Base-by-base conservation (phyloP, 2,113 vertebrate genomes). In the Colistium nudipinnis region DNA sequence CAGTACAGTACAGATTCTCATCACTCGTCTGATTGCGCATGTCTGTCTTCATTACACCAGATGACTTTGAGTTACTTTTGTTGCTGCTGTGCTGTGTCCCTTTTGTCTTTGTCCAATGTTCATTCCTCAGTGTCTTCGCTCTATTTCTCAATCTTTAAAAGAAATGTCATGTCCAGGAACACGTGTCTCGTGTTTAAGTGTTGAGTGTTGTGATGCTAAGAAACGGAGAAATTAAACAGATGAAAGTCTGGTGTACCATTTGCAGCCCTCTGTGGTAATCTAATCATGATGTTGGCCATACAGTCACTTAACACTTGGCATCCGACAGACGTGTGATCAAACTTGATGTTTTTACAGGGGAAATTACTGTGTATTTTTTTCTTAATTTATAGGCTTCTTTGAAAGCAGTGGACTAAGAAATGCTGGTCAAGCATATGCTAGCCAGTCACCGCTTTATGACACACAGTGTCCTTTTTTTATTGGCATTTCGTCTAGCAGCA, bases 241-340 rank as follows among this genome's bases (percentile, higher is more conserved):
- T 94, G 92, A 95, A 95, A 95, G 93, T 87, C 83, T 88, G 90
- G 87, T 86, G 91, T 87, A 87, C 90, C 88, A 82, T 86, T 91
- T 90, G 87, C 77, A 94, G 92, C 94, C 91, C 89, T 91, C 92
- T 89, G 90, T 89, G 70, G 82, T 94, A 94, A 95, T 94, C 88
- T 81, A 90, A 93, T 91, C 93, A 92, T 88, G 85, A 92, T 93
- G 92, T 66, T 65, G 70, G 38, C 74, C 9, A 22, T 41, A 55
- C 35, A 62, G 35, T 48, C 71, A 31, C 55, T 74, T 69, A 54
- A 54, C 70, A 56, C 76, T 83, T 64, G 70, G 66, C 54, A 69
- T 64, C 74, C 17, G 4, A 65, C 48, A 69, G 67, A 78, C 48
- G 11, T 22, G 52, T 64, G 78, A 84, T 88, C 76, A 68, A 67